Evolutionary conservation across 2,113 vertebrate species (phyloP).

Genomic region (Pantherophis guttatus): DNA sequence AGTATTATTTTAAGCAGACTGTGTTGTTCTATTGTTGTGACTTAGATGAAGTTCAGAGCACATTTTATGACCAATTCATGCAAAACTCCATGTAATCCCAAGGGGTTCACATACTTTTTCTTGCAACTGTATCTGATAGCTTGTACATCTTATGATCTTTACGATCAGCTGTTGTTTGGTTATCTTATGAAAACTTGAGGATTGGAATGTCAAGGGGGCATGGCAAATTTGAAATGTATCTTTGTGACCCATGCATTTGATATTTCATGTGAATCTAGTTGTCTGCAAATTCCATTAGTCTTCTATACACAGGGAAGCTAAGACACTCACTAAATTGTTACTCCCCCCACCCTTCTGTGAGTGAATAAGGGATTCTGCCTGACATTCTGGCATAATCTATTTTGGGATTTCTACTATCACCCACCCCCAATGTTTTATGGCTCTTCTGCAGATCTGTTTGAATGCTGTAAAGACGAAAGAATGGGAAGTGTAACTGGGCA

Average conservation of each 20-base stretch:
- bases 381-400: not conserved
- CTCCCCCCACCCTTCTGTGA: not conserved
- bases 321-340: not conserved
- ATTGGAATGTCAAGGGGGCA: not conserved
- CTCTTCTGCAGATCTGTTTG: not conserved
- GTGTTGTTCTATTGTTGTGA: too few species aligned
- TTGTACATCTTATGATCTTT: not conserved
- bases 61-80: too few species aligned
- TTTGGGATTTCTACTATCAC: not conserved
- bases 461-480: not conserved
- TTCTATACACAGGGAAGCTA: not conserved
- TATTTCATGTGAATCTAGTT: not conserved
- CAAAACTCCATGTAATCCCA: too few species aligned
- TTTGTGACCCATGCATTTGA: not conserved
- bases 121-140: not conserved
- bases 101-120: too few species aligned
- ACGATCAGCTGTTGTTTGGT: not conserved
- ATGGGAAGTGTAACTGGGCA: not conserved
- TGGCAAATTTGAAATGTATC: not conserved
- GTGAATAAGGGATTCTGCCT: not conserved
- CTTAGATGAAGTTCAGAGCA: too few species aligned
- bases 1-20: too few species aligned
- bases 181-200: not conserved
- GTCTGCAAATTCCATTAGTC: not conserved
- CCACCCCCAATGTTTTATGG: not conserved